These are phyloP conservation scores for Cryptoblepharus egeriae DNA, from an alignment of 2,797 vertebrate species.

Conservation along the genomic window DNA sequence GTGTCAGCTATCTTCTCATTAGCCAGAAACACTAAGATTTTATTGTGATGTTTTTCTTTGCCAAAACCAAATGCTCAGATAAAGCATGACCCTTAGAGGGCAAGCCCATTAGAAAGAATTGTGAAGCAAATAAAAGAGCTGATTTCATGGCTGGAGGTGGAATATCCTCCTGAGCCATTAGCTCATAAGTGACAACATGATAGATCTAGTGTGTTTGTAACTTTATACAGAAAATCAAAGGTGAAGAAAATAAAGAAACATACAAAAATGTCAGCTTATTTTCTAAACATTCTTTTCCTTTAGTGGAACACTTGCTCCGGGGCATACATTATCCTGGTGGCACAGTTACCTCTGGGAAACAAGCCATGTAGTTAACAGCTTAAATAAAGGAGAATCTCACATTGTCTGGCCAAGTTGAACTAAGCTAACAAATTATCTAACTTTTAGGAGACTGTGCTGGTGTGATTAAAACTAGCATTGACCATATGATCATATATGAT, in stretches of 20 bases:
- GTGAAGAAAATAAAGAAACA: conserved; percentile 13
- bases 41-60: conserved; percentile 20
- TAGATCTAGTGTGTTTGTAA: conserved; percentile 20
- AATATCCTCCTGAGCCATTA: conserved; percentile 29
- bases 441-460: not conserved
- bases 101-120: conserved; percentile 41
- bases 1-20: conserved; percentile 20
- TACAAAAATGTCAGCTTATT: not conserved
- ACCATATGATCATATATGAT: no score
- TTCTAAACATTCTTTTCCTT: not conserved
- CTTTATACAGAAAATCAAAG: conserved; percentile 6
- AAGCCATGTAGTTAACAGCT: not conserved
- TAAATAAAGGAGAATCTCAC: not conserved
- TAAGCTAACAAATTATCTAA: not conserved
- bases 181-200: conserved; percentile 34
- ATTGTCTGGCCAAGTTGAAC: not conserved
- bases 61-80: conserved; percentile 28
- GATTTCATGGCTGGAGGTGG: conserved; percentile 24
- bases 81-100: conserved; percentile 15
- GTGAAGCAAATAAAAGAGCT: conserved; percentile 38
- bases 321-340: not conserved
- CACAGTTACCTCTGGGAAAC: not conserved
- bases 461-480: not conserved
- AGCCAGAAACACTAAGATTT: conserved; percentile 1
- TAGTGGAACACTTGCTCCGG: not conserved